Percentiles rank a stretch among this genome's conserved stretches.
Evolutionary conservation across 2,888 invertebrate species (phyloP).

Genomic region (Synanthedon formicaeformis): DNA sequence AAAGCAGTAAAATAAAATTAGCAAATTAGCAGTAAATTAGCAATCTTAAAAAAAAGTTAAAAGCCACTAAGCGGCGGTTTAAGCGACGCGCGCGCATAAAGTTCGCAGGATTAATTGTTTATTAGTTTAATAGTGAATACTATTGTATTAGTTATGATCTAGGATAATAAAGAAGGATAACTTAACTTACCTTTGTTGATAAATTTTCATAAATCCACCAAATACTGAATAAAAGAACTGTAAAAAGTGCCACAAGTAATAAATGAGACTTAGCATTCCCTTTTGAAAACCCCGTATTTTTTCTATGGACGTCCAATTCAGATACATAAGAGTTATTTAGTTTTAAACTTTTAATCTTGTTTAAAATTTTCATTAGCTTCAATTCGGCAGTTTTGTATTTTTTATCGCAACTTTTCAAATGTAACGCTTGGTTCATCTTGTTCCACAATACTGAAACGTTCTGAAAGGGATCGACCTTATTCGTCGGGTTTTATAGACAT

Average conservation of each 20-base stretch:
- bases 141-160: no score
- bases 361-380: slow-evolving; percentile 43
- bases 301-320: slow-evolving; percentile 20
- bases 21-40: no score
- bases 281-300: slow-evolving; percentile 2
- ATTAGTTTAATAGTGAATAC: no score
- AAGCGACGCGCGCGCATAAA: no score
- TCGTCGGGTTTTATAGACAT: slow-evolving; percentile 25
- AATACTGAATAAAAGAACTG: slow-evolving; percentile 11
- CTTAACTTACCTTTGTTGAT: slow-evolving; percentile 15
- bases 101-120: no score
- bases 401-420: slow-evolving; percentile 36
- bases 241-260: slow-evolving; percentile 8
- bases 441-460: slow-evolving; percentile 6
- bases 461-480: slow-evolving; percentile 16
- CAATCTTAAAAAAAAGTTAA: no score
- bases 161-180: background rate
- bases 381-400: slow-evolving; percentile 45
- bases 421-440: slow-evolving; percentile 29
- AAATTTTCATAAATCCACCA: slow-evolving; percentile 26
- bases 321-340: slow-evolving; percentile 31
- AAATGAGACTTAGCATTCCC: slow-evolving; percentile 3
- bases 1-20: no score
- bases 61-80: no score
- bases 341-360: slow-evolving; percentile 40